A percentile compares a stretch with the other conserved stretches of the same genome.
These are phyloP conservation scores for Lasiurus borealis DNA, from an alignment of 2,113 vertebrate genomes.

Conservation along the genomic window DNA sequence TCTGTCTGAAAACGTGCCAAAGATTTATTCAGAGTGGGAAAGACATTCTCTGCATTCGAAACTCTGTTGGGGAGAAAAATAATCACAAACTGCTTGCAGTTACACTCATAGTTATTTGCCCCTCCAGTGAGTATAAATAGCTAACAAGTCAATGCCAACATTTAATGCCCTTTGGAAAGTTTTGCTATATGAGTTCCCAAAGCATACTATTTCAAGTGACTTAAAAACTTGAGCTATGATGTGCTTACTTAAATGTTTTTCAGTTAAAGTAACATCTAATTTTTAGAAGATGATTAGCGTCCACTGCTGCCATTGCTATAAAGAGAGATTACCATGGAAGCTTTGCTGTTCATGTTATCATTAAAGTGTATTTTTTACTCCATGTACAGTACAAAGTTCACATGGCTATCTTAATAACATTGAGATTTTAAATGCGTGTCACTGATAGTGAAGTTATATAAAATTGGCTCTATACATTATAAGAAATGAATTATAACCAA, in stretches of 20 bases:
- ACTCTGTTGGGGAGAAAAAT: not conserved
- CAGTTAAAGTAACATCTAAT: not conserved
- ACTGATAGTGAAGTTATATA: conserved; percentile 27
- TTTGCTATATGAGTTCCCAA: not conserved
- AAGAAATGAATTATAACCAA: conserved; percentile 4
- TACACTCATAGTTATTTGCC: not conserved
- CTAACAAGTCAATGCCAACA: not conserved
- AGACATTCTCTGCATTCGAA: not conserved
- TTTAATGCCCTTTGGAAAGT: conserved; percentile 5
- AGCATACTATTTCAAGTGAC: not conserved
- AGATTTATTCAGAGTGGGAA: not conserved
- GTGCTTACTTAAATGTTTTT: not conserved
- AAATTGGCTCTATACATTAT: not conserved
- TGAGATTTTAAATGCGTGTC: not conserved
- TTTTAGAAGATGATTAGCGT: not conserved
- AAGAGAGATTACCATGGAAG: not conserved
- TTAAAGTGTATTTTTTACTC: not conserved
- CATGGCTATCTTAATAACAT: conserved; percentile 12
- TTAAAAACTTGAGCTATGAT: not conserved
- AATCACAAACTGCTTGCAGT: not conserved
- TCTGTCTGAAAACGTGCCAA: not conserved
- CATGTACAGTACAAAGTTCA: not conserved
- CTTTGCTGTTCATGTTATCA: not conserved
- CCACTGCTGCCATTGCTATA: not conserved
- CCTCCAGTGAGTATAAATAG: not conserved